A percentile compares a stretch with the other conserved stretches of the same genome.
Conservation (phyloP, 1,140 invertebrate species). For the Temnothorax longispinosus region DNA sequence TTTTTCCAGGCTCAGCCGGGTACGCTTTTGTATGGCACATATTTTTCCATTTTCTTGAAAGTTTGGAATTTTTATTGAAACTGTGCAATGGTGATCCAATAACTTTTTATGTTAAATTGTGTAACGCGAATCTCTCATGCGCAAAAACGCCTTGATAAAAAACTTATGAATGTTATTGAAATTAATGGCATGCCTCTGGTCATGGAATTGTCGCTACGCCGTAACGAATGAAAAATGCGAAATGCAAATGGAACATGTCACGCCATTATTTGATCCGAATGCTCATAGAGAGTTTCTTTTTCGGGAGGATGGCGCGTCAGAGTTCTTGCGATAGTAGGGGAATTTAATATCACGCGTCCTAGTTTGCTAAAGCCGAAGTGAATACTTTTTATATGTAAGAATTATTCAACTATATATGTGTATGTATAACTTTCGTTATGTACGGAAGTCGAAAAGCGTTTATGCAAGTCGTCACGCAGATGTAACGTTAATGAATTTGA, state of each 20-base stretch:
- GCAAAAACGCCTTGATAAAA: not conserved
- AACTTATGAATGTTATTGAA: slow-evolving; percentile 20
- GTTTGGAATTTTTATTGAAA: slow-evolving; percentile 30
- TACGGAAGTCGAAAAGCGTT: not conserved
- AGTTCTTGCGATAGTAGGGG: slow-evolving; percentile 58
- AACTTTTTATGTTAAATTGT: slow-evolving; percentile 38
- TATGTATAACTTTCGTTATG: not conserved
- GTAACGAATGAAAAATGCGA: slow-evolving; percentile 51
- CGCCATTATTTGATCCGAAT: slow-evolving; percentile 64
- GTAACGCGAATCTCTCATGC: not conserved
- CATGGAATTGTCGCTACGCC: slow-evolving; percentile 23
- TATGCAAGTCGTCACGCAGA: not conserved
- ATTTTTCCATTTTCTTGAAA: not conserved
- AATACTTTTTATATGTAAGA: slow-evolving; percentile 25
- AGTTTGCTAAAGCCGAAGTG: slow-evolving; percentile 53
- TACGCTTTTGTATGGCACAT: not conserved
- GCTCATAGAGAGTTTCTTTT: slow-evolving; percentile 53
- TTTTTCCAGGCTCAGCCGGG: not conserved
- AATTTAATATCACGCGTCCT: slow-evolving; percentile 71
- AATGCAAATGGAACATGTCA: slow-evolving; percentile 49
- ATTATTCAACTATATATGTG: slow-evolving; percentile 59
- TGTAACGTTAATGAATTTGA: slow-evolving; percentile 15
- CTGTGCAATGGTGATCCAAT: slow-evolving; percentile 31
- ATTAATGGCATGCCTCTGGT: slow-evolving; percentile 29
- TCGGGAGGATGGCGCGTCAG: slow-evolving; percentile 35